Conservation (phyloP, 2,113 vertebrate species). For the Tringa solitaria region DNA sequence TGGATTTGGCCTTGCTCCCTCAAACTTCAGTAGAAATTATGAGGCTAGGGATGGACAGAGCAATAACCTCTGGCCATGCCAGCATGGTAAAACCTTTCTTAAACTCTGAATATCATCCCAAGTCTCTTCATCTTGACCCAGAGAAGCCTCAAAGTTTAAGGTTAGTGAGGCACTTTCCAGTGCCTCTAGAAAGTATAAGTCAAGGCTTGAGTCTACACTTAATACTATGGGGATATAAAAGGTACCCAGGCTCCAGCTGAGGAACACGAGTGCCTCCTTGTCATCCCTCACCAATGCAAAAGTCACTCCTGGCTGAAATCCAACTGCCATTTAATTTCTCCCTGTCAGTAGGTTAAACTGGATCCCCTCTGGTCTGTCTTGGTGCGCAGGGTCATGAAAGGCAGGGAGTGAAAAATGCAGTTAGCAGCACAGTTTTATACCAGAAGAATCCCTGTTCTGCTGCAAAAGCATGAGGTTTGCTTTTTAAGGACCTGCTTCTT, state of each 20-base stretch:
- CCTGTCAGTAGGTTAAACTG: background rate
- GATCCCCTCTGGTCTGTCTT: background rate
- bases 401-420: background rate
- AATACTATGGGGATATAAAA: background rate
- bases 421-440: background rate
- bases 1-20: background rate
- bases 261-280: background rate
- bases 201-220: background rate
- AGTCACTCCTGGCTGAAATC: background rate
- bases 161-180: no score
- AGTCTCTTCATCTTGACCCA: background rate
- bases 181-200: background rate
- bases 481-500: constrained; percentile 9
- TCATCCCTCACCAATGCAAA: background rate
- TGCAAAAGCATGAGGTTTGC: background rate
- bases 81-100: background rate
- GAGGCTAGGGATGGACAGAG: background rate
- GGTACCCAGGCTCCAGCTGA: background rate
- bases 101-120: background rate
- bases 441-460: background rate
- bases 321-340: background rate
- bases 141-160: background rate
- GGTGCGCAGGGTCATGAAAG: background rate
- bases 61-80: background rate
- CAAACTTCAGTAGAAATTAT: background rate